Evolutionary conservation across 2,888 invertebrate species (phyloP), one percentile per base, ranked within the genome.

Genomic region (Caenorhabditis afra): DNA sequence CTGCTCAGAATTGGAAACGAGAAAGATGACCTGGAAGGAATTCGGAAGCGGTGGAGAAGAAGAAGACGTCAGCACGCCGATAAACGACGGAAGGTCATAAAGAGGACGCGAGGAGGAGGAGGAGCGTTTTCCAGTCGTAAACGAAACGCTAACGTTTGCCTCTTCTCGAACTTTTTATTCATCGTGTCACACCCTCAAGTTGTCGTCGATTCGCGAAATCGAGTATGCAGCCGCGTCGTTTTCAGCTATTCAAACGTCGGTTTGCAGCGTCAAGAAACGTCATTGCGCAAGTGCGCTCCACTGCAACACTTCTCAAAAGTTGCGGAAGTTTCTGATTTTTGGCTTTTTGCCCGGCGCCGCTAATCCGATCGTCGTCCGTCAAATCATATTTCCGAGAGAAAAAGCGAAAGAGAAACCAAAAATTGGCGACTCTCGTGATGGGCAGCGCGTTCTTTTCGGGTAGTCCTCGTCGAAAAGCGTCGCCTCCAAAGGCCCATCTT

Each of bases 51-150:
- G 57, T n/a, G 47, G 35, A 23, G 35, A 16, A 47, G 20, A 14
- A 49, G 45, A 16, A 44, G 49, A 39, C 3, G 23, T 7, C 44
- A 10, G 49, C 67, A 59, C 68, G 68, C 68, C 41, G 59, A 61
- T 61, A 47, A 35, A 70, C 61, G 41, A 53, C 68, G 64, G 49
- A 58, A 61, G 61, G 70, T 44, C 70, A 70, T 70, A 61, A 70
- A 70, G 29, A 35, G 45, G 68, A 59, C 68, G 59, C 44, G 41
- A 41, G 50, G 29, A 47, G 47, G 37, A 29, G 22, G 44, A 20
- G 18, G 44, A 41, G 22, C 14, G 47, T 39, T 16, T 53, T 53
- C 16, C 53, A 41, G 53, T 41, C 35, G 50, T 64, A 29, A 50
- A 37, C 49, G 29, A 4, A 49, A 68, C 41, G 35, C 39, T 39